phyloP scores from a whole-genome alignment of 2,888 invertebrate species.

The Machimus atricapillus region DNA sequence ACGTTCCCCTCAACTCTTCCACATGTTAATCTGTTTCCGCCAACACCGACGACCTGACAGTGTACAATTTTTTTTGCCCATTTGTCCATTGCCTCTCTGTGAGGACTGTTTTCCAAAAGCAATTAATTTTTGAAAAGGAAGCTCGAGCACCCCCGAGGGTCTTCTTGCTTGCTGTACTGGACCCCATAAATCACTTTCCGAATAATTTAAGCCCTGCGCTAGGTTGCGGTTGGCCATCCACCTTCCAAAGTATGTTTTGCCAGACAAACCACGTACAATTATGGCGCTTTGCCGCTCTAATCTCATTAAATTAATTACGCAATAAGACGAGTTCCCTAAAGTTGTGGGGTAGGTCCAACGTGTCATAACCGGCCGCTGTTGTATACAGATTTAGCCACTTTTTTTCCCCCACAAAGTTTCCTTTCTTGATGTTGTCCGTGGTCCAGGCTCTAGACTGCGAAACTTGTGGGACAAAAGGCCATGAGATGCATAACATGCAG shows the following conservation, averaged over 20 bases:
- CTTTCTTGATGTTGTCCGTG: not conserved
- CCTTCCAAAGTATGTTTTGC: not conserved
- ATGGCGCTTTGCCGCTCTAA: not conserved
- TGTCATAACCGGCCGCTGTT: not conserved
- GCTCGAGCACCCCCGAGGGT: no score
- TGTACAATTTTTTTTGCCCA: not conserved
- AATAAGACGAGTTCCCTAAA: not conserved
- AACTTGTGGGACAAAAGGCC: not conserved
- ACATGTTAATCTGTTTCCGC: not conserved
- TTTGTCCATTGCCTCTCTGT: not conserved
- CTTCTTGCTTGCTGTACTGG: not conserved
- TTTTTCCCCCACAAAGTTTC: not conserved
- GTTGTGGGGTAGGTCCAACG: not conserved
- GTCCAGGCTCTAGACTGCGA: not conserved
- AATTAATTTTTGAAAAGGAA: not conserved
- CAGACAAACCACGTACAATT: not conserved
- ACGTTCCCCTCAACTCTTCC: not conserved
- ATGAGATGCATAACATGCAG: not conserved
- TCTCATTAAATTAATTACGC: not conserved
- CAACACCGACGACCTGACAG: not conserved
- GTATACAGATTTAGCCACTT: not conserved
- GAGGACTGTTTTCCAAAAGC: not conserved
- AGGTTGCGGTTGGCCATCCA: not conserved
- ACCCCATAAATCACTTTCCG: not conserved
- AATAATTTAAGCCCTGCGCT: not conserved